Evolutionary conservation across 2,113 vertebrate species (phyloP).

Genomic region (Parotia lawesii): DNA sequence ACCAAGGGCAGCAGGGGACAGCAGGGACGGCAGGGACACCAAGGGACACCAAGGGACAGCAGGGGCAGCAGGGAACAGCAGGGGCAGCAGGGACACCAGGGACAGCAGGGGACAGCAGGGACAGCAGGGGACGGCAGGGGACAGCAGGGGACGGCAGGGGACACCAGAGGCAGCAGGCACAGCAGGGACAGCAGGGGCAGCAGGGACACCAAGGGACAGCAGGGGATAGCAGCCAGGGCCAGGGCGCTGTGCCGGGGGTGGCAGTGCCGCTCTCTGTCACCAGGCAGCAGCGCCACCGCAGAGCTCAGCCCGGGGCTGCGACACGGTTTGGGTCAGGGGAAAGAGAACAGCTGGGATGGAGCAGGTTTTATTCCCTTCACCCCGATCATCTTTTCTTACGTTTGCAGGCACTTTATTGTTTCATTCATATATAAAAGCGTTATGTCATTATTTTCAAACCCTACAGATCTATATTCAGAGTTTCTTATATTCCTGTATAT

Average conservation of each 20-base stretch:
- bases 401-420: neutral
- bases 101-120: neutral
- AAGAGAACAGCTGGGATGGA: rapidly evolving
- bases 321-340: rapidly evolving
- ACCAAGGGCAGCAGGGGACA: too few species aligned
- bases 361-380: neutral
- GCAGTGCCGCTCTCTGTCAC: neutral
- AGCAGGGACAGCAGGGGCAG: too few species aligned
- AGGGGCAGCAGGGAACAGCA: too few species aligned
- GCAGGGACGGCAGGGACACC: too few species aligned
- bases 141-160: neutral
- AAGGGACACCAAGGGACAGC: too few species aligned
- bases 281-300: neutral
- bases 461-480: too few species aligned
- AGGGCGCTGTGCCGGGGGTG: neutral
- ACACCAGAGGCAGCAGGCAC: too few species aligned
- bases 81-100: neutral
- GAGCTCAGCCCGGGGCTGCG: rapidly evolving
- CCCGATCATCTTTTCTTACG: rapidly evolving
- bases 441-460: neutral
- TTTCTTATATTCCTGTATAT: neutral
- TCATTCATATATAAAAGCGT: neutral
- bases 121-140: too few species aligned
- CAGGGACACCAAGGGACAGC: too few species aligned
- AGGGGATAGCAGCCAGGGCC: too few species aligned